Conservation (phyloP, 1,140 invertebrate genomes). For the Mamestra configurata region DNA sequence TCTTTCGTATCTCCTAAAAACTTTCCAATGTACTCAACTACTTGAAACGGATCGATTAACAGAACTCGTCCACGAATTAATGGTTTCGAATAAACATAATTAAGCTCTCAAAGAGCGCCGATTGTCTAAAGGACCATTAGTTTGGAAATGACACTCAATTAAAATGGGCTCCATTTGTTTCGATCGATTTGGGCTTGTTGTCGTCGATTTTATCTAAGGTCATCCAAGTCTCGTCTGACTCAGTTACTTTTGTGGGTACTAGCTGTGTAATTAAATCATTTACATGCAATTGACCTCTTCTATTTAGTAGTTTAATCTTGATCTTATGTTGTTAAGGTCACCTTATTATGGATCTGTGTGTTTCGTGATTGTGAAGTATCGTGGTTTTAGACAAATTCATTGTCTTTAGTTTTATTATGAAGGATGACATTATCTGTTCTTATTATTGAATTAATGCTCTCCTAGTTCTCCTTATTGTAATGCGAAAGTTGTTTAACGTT, state of each 20-base stretch:
- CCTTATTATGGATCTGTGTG: too few species aligned
- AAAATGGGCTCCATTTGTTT: constrained; percentile 65
- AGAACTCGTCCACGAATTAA: constrained; percentile 77
- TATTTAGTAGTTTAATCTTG: background rate
- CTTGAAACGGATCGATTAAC: constrained; percentile 72
- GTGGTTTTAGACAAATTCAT: too few species aligned
- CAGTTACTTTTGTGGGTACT: background rate
- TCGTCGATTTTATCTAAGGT: constrained; percentile 25
- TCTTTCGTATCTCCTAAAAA: constrained; percentile 55
- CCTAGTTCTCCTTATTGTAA: too few species aligned
- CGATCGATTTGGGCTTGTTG: constrained; percentile 11
- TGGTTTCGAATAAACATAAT: constrained; percentile 82
- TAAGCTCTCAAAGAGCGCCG: constrained; percentile 81
- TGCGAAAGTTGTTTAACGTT: too few species aligned
- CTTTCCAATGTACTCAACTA: constrained; percentile 60
- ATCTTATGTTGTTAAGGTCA: background rate
- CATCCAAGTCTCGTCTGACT: background rate
- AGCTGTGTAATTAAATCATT: background rate
- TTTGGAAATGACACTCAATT: constrained; percentile 80
- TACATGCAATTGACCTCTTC: background rate
- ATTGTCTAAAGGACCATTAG: constrained; percentile 74
- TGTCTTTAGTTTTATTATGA: too few species aligned
- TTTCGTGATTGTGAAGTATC: too few species aligned
- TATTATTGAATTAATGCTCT: too few species aligned
- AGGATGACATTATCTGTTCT: too few species aligned